Evolutionary conservation across 2,888 invertebrate genomes (phyloP).

Genomic region (Nemotelus nigrinus): DNA sequence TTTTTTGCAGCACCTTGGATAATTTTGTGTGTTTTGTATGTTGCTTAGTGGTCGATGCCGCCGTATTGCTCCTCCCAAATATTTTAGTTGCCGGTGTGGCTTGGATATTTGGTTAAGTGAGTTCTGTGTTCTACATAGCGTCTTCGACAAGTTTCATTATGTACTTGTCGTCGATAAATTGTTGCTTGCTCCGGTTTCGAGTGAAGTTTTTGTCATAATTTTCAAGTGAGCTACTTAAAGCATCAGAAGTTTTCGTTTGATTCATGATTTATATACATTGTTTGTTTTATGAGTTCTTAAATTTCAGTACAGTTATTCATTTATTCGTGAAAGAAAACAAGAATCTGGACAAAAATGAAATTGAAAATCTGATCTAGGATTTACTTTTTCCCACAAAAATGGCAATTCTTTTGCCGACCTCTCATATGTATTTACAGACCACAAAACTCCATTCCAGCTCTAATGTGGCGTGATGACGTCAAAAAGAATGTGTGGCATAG

Average conservation of each 20-base stretch:
- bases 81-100: constrained; percentile 11
- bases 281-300: no score
- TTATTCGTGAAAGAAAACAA: no score
- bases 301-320: no score
- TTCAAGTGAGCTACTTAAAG: no score
- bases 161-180: constrained; percentile 31
- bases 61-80: constrained; percentile 41
- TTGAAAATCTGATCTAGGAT: no score
- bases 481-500: constrained; percentile 41
- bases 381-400: no score
- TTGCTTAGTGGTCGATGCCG: constrained; percentile 33
- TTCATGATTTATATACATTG: no score
- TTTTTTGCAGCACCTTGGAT: constrained; percentile 32
- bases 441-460: constrained; percentile 6
- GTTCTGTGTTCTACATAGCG: not conserved
- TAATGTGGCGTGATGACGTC: constrained; percentile 40
- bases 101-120: not conserved
- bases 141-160: constrained; percentile 20
- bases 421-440: not conserved
- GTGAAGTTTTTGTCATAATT: no score
- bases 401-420: no score
- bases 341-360: no score
- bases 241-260: no score
- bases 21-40: constrained; percentile 41
- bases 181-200: not conserved